These are phyloP conservation scores for Halcyon smyrnensis DNA, from an alignment of 2,797 vertebrate genomes.

Conservation along the genomic window DNA sequence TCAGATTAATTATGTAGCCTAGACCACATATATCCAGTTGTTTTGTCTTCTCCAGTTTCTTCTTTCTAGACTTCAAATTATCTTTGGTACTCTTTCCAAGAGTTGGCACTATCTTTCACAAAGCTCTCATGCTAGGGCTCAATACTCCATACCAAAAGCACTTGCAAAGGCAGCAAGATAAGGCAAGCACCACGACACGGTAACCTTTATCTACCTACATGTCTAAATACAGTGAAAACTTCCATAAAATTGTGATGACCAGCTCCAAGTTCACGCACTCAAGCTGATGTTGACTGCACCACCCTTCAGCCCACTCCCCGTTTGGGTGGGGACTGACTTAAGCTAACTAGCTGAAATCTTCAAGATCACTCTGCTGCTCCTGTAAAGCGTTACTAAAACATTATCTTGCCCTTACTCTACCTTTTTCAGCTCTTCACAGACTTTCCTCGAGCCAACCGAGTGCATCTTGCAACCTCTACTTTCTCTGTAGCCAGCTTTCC, in stretches of 20 bases:
- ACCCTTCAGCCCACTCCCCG: background rate
- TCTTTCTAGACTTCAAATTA: background rate
- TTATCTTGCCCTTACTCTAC: background rate
- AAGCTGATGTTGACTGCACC: rapidly evolving
- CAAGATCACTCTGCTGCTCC: background rate
- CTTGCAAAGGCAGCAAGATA: background rate
- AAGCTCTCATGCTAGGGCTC: background rate
- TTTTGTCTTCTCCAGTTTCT: background rate
- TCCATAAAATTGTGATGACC: rapidly evolving
- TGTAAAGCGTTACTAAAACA: background rate
- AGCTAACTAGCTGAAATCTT: background rate
- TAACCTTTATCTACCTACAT: background rate
- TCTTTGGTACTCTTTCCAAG: background rate
- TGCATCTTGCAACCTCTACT: background rate
- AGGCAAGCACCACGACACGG: rapidly evolving
- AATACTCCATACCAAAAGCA: background rate
- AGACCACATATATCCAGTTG: rapidly evolving
- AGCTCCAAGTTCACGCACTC: background rate
- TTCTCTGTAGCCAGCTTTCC: conserved; percentile 27
- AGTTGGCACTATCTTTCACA: background rate
- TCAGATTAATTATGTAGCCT: background rate
- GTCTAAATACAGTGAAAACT: background rate
- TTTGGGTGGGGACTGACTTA: background rate
- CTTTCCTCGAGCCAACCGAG: background rate
- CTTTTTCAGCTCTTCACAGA: background rate